Evolutionary conservation across 2,113 vertebrate species (phyloP), one percentile per base, ranked within the genome.

Genomic region (Pongo abelii): DNA sequence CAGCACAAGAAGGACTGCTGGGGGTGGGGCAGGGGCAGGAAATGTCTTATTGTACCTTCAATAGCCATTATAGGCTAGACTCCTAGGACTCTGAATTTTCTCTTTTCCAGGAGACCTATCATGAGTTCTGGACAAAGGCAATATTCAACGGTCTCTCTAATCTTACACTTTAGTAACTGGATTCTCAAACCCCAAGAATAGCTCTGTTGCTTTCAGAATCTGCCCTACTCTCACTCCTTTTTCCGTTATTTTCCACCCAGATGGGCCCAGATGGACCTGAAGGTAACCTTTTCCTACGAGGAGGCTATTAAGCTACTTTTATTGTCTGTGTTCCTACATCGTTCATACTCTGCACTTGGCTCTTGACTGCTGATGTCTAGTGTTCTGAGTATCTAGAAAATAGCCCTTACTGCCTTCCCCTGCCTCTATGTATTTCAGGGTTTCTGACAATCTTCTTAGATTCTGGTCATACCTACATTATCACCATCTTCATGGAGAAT

Each of bases 351-450:
- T 77, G 35, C 74, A 94, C 50, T 81, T 85, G 70, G 8, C 83
- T 95, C 80, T 40, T 94, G 30, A 96, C 46, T 88, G 38, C 40
- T 88, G 16, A 91, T 97, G 12, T 90, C 38, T 96, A 80, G 43
- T 72, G 18, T 87, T 77, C 46, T 95, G 57, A 85, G 32, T 84
- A 46, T 81, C 30, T 55, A 94, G 59, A 89, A 93, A 69, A 81
- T 79, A 94, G 91, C n/a, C 77, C 70, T 86, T 77, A 72, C 8
- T 78, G 30, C 67, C 64, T 93, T 91, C 52, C 25, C 64, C 75
- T 80, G 59, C 50, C 64, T 92, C 74, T 89, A 96, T 0, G 35
- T 75, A 83, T 64, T 93, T 91, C 83, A 94, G 27, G 38, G 17
- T 96, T 97, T 93, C 57, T 55, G n/a, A 94, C 70, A 43, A 93